phyloP scores from a whole-genome alignment of 2,113 vertebrate genomes.

The Brachypteracias leptosomus region DNA sequence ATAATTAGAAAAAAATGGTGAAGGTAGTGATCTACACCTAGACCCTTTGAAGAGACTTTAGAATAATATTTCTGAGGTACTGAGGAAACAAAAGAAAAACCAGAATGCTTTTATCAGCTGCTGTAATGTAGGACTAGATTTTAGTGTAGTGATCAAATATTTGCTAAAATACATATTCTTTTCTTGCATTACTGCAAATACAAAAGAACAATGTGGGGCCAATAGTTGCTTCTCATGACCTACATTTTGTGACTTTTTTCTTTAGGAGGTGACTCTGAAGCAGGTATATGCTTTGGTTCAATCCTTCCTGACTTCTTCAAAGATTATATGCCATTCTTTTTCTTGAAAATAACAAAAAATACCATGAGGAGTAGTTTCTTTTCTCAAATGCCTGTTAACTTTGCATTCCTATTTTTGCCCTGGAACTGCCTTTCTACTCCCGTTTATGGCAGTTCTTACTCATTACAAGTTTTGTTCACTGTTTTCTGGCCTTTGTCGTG shows the following conservation, averaged over 20 bases:
- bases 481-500: background rate
- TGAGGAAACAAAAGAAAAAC: background rate
- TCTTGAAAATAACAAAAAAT: background rate
- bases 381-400: background rate
- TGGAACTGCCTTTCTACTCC: background rate
- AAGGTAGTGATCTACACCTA: background rate
- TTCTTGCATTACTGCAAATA: background rate
- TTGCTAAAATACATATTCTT: background rate
- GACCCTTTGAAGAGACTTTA: background rate
- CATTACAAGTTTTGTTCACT: background rate
- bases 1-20: background rate
- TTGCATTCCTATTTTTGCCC: background rate
- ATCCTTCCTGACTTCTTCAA: background rate
- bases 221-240: background rate
- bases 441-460: background rate
- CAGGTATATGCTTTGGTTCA: background rate
- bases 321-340: background rate
- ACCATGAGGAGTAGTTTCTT: background rate
- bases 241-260: background rate
- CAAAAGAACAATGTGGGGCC: background rate
- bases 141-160: background rate
- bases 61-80: background rate
- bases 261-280: background rate
- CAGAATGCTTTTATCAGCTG: background rate
- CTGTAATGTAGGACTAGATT: background rate